A percentile compares a stretch with the other conserved stretches of the same genome.
These are phyloP conservation scores for Eclectus roratus DNA, from an alignment of 2,113 vertebrate species.

Conservation along the genomic window DNA sequence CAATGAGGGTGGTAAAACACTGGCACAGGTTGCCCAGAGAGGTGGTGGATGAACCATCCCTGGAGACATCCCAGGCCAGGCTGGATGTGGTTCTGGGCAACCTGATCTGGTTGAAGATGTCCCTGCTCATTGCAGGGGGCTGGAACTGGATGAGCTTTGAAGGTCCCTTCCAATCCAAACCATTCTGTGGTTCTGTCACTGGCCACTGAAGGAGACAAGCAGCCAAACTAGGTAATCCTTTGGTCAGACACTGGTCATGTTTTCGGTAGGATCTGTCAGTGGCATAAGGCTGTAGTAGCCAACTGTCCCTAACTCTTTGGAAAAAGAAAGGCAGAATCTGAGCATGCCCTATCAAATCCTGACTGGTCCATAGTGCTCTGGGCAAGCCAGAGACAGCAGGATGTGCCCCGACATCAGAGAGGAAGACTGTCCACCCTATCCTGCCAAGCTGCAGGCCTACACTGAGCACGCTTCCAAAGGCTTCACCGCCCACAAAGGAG, in stretches of 20 bases:
- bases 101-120: neutral
- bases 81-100: neutral
- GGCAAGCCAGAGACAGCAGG: neutral
- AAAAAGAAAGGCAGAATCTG: neutral
- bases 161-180: neutral
- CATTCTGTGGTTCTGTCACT: neutral
- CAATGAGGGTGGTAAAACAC: neutral
- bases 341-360: neutral
- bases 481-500: neutral
- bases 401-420: neutral
- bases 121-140: neutral
- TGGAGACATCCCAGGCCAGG: neutral
- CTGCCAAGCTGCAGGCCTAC: neutral
- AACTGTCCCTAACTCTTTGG: neutral
- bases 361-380: accelerated
- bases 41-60: accelerated
- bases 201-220: neutral
- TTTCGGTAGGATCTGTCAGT: neutral
- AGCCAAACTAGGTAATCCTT: neutral
- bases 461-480: neutral
- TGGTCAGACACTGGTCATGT: neutral
- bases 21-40: neutral
- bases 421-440: neutral
- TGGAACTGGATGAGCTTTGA: neutral
- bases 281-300: neutral